Evolutionary conservation across 2,797 vertebrate genomes (phyloP).

Genomic region (Hemibagrus guttatus): DNA sequence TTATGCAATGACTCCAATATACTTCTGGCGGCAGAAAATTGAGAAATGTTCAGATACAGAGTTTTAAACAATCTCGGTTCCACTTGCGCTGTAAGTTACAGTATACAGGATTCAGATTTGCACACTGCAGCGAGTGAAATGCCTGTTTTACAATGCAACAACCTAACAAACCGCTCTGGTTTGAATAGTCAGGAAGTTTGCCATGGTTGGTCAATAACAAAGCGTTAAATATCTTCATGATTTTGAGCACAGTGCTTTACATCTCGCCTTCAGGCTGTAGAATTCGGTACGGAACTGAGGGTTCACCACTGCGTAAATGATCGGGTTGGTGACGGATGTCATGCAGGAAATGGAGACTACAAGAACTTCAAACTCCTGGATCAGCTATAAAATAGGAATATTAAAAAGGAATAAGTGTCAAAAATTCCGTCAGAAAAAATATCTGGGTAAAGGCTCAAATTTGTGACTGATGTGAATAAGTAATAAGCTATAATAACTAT

Average conservation of each 20-base stretch:
- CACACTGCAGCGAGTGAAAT: neutral
- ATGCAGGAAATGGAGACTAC: constrained; percentile 74
- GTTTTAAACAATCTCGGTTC: neutral
- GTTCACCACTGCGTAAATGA: constrained; percentile 79
- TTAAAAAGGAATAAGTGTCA: neutral
- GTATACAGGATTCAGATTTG: neutral
- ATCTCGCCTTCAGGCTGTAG: constrained; percentile 64
- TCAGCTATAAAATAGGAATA: constrained; percentile 61
- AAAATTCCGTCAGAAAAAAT: neutral
- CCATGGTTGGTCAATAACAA: neutral
- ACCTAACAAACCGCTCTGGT: neutral
- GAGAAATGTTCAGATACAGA: neutral
- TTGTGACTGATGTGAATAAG: neutral
- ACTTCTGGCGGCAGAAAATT: neutral
- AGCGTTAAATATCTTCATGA: neutral
- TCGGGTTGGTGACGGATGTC: constrained; percentile 76
- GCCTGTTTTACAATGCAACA: neutral
- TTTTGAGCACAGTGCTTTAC: constrained; percentile 59
- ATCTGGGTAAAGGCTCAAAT: neutral
- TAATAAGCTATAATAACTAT: too few species aligned
- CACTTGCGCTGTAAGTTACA: neutral
- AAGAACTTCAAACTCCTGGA: constrained; percentile 68
- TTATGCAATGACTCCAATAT: neutral
- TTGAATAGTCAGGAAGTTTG: neutral
- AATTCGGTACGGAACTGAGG: constrained; percentile 78